A percentile compares a stretch with the other conserved stretches of the same genome.
These are phyloP conservation scores for Esox lucius DNA, from an alignment of 2,797 vertebrate genomes.

Conservation along the genomic window DNA sequence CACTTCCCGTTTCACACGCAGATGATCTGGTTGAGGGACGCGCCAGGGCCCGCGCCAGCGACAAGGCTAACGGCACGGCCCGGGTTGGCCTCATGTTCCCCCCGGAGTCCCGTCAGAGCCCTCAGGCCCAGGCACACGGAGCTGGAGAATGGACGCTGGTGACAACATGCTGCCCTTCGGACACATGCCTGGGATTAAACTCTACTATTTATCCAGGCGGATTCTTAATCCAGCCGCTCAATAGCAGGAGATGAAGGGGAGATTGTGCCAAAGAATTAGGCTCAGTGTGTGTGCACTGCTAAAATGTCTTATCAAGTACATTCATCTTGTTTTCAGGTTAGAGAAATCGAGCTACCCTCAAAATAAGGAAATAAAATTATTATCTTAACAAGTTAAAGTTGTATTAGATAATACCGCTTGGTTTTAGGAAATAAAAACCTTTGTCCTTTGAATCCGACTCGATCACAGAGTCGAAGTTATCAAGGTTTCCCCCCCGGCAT, in stretches of 20 bases:
- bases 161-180: slow-evolving; percentile 50
- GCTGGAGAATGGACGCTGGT: slow-evolving; percentile 54
- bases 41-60: slow-evolving; percentile 50
- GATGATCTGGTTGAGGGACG: slow-evolving; percentile 76
- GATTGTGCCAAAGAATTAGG: slow-evolving; percentile 50
- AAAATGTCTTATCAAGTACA: too few species aligned
- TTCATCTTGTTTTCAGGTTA: too few species aligned
- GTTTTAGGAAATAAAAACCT: too few species aligned
- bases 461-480: slow-evolving; percentile 45
- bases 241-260: slow-evolving; percentile 28
- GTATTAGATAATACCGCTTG: too few species aligned
- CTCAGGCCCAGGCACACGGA: slow-evolving; percentile 50
- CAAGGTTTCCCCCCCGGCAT: slow-evolving; percentile 18
- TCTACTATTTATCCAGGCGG: slow-evolving; percentile 66
- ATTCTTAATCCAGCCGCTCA: slow-evolving; percentile 54
- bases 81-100: slow-evolving; percentile 54
- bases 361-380: too few species aligned
- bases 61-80: slow-evolving; percentile 68
- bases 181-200: slow-evolving; percentile 39
- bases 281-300: not conserved
- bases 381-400: too few species aligned
- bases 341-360: too few species aligned
- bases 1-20: slow-evolving; percentile 68
- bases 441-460: slow-evolving; percentile 43
- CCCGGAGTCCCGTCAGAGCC: slow-evolving; percentile 45